Evolutionary conservation across 2,797 vertebrate genomes (phyloP).

Genomic region (Aldrovandia affinis): DNA sequence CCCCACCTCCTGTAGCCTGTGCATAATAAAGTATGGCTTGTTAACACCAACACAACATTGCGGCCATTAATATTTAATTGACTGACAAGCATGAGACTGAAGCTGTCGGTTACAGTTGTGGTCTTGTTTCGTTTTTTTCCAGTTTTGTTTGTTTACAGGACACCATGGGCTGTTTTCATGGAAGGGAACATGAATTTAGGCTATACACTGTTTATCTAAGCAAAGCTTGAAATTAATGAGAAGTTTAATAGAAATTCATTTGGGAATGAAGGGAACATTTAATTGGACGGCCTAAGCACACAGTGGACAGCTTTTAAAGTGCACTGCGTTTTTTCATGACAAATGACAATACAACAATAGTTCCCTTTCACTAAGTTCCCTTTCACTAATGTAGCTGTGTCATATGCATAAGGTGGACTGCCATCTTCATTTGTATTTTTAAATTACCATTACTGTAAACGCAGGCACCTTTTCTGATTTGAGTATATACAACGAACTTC

Average conservation of each 20-base stretch:
- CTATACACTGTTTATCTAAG: background rate
- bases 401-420: no score
- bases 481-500: no score
- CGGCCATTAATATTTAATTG: background rate
- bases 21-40: conserved; percentile 2
- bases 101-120: background rate
- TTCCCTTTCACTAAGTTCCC: no score
- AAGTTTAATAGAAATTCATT: background rate
- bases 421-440: no score
- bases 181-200: background rate
- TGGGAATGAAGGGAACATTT: background rate
- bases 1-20: background rate
- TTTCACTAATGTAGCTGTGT: no score
- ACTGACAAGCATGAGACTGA: background rate
- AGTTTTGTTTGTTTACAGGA: background rate
- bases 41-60: background rate
- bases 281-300: background rate
- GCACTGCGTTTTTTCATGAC: no score
- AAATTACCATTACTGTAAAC: no score
- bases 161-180: background rate
- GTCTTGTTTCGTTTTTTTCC: background rate
- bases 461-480: no score
- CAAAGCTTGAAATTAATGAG: background rate
- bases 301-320: background rate
- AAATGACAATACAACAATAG: no score